Base-by-base conservation (phyloP, 2,797 vertebrate genomes). In the Enoplosus armatus region DNA sequence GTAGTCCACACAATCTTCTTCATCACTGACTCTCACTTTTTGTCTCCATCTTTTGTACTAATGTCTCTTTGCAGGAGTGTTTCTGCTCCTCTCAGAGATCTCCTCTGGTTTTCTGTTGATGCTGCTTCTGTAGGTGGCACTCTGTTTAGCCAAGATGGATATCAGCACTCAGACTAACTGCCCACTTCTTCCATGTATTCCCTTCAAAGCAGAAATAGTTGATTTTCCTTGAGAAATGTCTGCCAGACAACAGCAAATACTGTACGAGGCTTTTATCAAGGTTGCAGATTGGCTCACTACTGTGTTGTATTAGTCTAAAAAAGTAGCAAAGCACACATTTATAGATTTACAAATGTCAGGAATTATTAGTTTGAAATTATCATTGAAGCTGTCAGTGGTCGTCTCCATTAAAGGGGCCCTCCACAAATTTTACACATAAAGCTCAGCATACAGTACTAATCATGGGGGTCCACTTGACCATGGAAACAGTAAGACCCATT, bases 161-260 rank as follows among this genome's bases (percentile, higher is more conserved):
- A 26, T 15, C 20, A 16, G 3, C 1, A 2, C 26, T 60, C 63
- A 54, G 3, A 39, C 55, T 29, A 2, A 35, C 31, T 50, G 45
- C 24, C 53, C 45, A 66, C 54, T 3, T 2, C 33, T 48, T 58
- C 26, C 72, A 47, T 45, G 60, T 65, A 64, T 66, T 72, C 41
- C 27, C 45, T 65, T 65, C 10, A 10, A 68, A 68, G 48, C 47
- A 33, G 47, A 60, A 24, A 41, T 45, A 51, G 12, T 18, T n/a
- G 4, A 55, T 35, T 20, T 35, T 35, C 27, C 15, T 47, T 31
- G 2, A 61, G 48, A 53, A 20, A 12, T 29, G 60, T 20, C 26
- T 31, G 29, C 18, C 16, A 37, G 48, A 54, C 6, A 16, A 29
- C 51, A 31, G 31, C 24, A 51, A 45, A 35, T 26, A 64, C 27